phyloP scores from a whole-genome alignment of 2,888 invertebrate genomes.

The Eueremaeus valkanovi region DNA sequence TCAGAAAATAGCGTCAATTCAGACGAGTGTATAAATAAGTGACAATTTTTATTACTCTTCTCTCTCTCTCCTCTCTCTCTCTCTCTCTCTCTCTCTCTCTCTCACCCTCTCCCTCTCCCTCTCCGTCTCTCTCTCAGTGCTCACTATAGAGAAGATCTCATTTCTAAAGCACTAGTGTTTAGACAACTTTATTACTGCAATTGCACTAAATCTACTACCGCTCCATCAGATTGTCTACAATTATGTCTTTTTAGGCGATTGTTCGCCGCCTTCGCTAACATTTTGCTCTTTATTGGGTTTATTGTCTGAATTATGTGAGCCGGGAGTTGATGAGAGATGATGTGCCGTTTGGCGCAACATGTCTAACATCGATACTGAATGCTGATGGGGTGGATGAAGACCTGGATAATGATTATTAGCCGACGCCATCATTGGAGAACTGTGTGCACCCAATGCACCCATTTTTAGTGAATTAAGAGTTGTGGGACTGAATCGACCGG shows the following conservation, averaged over 20 bases:
- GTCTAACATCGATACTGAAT: conserved; percentile 1
- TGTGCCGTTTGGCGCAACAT: conserved; percentile 15
- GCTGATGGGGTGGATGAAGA: conserved; percentile 2
- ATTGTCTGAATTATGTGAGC: neutral
- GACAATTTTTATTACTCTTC: neutral
- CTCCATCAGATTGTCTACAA: neutral
- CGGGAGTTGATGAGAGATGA: neutral
- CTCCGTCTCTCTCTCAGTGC: neutral
- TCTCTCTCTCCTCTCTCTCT: neutral
- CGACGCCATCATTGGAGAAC: neutral
- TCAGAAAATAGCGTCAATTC: neutral
- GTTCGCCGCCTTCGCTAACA: conserved; percentile 1
- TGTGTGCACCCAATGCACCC: neutral
- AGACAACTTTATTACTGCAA: conserved; percentile 17
- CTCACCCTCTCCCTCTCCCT: too few species aligned
- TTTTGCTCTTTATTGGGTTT: neutral
- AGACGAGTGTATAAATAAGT: neutral
- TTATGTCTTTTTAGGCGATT: conserved; percentile 3
- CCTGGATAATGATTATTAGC: neutral
- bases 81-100: too few species aligned
- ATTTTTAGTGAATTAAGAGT: neutral
- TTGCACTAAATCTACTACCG: neutral
- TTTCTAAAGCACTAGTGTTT: neutral
- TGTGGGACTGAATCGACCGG: neutral
- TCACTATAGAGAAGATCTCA: neutral